Evolutionary conservation across 2,888 invertebrate genomes (phyloP).

Genomic region (Podabrus alpinus): DNA sequence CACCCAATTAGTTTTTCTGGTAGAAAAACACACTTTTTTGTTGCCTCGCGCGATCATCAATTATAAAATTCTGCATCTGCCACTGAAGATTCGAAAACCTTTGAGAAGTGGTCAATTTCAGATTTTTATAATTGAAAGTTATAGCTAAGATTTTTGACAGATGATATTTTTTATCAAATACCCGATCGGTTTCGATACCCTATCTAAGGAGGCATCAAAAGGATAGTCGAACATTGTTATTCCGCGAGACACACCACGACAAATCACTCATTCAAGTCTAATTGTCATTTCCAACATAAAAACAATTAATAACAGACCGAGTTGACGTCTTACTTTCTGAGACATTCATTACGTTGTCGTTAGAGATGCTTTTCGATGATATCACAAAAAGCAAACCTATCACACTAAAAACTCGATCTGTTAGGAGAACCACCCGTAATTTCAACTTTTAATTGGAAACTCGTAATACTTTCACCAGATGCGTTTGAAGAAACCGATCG

Average conservation of each 20-base stretch:
- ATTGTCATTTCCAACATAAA: conserved; percentile 23
- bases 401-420: conserved; percentile 19
- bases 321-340: conserved; percentile 25
- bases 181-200: conserved; percentile 11
- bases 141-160: conserved; percentile 8
- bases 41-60: background rate
- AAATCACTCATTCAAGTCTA: conserved; percentile 18
- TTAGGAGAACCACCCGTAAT: conserved; percentile 11
- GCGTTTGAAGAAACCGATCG: too few relatives aligned
- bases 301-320: conserved; percentile 22
- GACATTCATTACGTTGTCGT: conserved; percentile 21
- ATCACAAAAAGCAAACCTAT: conserved; percentile 1
- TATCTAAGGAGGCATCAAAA: conserved; percentile 7
- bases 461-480: background rate
- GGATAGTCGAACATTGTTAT: conserved; percentile 10
- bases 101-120: background rate
- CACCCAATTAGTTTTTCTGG: background rate
- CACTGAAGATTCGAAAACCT: background rate
- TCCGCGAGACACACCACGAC: conserved; percentile 11
- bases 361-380: conserved; percentile 3
- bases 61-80: background rate
- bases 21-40: background rate
- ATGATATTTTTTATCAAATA: conserved; percentile 12
- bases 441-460: background rate
- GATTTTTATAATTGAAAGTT: conserved; percentile 4